Evolutionary conservation across 2,113 vertebrate species (phyloP).

Genomic region (Cryptomyrus ogoouensis): DNA sequence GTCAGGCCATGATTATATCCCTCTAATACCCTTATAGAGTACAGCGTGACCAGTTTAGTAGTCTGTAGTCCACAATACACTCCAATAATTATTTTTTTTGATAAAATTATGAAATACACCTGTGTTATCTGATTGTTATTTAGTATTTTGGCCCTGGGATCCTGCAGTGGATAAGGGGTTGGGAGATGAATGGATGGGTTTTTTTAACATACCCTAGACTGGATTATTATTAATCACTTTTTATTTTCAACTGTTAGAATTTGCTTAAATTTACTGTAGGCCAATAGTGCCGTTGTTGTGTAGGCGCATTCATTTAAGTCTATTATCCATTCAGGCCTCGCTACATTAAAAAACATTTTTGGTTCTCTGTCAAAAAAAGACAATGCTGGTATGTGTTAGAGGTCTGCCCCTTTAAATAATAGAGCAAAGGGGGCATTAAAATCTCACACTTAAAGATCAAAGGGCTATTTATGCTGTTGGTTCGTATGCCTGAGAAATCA

Average conservation of each 20-base stretch:
- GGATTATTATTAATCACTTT: not conserved
- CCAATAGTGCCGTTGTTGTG: slow-evolving; percentile 29
- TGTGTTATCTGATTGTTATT: not conserved
- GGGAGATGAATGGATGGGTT: not conserved
- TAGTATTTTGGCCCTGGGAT: not conserved
- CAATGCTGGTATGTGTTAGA: slow-evolving; percentile 25
- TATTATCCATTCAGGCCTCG: slow-evolving; percentile 29
- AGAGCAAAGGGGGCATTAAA: slow-evolving; percentile 42
- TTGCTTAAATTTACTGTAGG: slow-evolving; percentile 26
- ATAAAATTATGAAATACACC: not conserved
- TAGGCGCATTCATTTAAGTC: slow-evolving; percentile 13
- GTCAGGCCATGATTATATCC: not conserved
- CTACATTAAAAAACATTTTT: not conserved
- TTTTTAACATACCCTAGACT: not conserved
- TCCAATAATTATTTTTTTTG: not conserved
- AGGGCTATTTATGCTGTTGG: slow-evolving; percentile 48
- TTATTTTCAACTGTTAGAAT: not conserved
- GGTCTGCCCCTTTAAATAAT: slow-evolving; percentile 48
- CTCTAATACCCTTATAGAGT: not conserved
- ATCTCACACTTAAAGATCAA: slow-evolving; percentile 40
- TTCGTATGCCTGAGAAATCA: slow-evolving; percentile 50
- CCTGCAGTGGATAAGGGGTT: not conserved
- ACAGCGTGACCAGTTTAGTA: not conserved
- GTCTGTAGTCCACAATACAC: not conserved
- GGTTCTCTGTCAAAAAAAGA: slow-evolving; percentile 36